Base-by-base conservation (phyloP, 2,888 invertebrate species). In the Disparrhopalites patrizii region DNA sequence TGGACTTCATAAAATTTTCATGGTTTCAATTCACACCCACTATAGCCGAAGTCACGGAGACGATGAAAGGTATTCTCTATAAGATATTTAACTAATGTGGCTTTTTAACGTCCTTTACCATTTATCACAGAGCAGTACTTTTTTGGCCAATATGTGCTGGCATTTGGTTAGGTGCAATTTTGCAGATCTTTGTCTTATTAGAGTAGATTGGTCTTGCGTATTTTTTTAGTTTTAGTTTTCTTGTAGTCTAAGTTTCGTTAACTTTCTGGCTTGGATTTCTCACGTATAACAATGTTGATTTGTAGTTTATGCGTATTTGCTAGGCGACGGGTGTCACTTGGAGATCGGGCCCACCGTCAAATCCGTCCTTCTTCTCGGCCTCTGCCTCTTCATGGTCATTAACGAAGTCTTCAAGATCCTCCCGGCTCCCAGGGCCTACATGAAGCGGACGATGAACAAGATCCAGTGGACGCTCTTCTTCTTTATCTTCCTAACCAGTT, bases 331-430 rank as follows among this genome's bases (percentile, higher is more conserved):
- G 10, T 74, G 74, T 62, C 74, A 73, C 30, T 60, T 74, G 61
- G 74, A 74, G 64, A 73, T 74, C 52, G 74, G 74, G 8, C 73
- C 72, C 1, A 74, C 74, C 8, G 72, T 74, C 25, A 74, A 74
- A 60, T 73, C 73, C 7, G 68, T 74, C 8, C 65, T 73, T 5
- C 63, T 74, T 1, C 58, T 74, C 15, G 67, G 69, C 0, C 68
- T 74, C 20, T 72, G 71, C 7, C 62, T 69, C 38, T 66, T 73
- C n/a, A 73, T 74, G 74, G 67, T 69, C 13, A 66, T 70, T 8
- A 74, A 74, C 47, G 74, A 74, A 66, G 62, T 73, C 0, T 72
- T 73, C 66, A 74, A 73, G 65, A 72, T 74, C 70, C 61, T 74
- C 1, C 73, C 74, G 0, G 71, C 73, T 8, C 74, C 74, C 1